Conservation (phyloP, 2,113 vertebrate genomes). For the Euleptes europaea region DNA sequence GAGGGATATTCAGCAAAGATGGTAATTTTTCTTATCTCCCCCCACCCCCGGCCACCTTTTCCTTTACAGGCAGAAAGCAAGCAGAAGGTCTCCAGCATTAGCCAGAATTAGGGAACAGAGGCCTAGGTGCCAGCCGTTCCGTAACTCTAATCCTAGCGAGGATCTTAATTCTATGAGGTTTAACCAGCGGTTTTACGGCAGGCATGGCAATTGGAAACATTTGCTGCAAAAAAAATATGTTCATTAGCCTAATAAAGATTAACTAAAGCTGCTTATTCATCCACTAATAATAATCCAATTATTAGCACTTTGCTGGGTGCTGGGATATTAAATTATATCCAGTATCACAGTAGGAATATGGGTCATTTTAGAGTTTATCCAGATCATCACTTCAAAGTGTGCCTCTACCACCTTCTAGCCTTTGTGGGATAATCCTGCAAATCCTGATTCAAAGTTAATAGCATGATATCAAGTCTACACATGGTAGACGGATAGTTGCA, state of each 20-base stretch:
- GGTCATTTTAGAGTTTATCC: constrained; percentile 32
- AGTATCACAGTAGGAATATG: constrained; percentile 56
- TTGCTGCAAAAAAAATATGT: constrained; percentile 67
- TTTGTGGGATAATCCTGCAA: background rate
- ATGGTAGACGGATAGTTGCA: background rate
- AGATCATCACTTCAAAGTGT: background rate
- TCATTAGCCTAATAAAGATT: constrained; percentile 79
- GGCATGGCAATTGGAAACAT: constrained; percentile 64
- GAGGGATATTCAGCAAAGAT: constrained; percentile 65
- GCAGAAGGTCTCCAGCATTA: constrained; percentile 70
- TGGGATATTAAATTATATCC: constrained; percentile 58
- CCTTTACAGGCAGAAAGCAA: constrained; percentile 65
- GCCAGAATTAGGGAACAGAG: constrained; percentile 68
- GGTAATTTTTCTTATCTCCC: background rate
- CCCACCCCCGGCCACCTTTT: constrained; percentile 1
- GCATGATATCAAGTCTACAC: background rate
- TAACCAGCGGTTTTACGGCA: constrained; percentile 62
- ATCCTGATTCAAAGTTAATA: background rate
- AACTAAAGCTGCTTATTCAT: constrained; percentile 73
- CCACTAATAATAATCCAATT: constrained; percentile 76
- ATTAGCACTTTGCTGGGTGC: constrained; percentile 64
- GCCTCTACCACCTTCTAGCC: background rate
- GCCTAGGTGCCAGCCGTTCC: constrained; percentile 62
- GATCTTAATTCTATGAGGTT: constrained; percentile 71
- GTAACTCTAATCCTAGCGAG: constrained; percentile 69